Conservation (phyloP, 1,140 invertebrate species). For the Pantala flavescens region DNA sequence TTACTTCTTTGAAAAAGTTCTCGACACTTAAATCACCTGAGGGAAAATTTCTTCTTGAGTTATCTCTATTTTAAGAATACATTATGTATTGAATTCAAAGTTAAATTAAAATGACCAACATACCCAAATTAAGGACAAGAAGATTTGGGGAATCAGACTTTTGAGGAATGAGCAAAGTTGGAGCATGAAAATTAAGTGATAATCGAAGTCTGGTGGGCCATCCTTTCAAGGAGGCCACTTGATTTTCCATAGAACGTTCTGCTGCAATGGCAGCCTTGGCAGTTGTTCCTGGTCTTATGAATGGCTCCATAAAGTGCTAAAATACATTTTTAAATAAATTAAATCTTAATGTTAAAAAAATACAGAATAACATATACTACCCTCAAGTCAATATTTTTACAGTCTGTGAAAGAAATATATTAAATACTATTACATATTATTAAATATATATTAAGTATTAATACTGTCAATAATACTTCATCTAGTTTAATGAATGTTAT, state of each 20-base stretch:
- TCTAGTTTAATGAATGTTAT: no score
- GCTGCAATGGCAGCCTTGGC: slow-evolving; percentile 32
- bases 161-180: slow-evolving; percentile 65
- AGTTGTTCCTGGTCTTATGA: slow-evolving; percentile 38
- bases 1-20: slow-evolving; percentile 63
- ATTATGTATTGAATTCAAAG: no score
- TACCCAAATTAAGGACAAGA: slow-evolving; percentile 65
- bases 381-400: no score
- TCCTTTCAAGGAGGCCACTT: slow-evolving; percentile 43
- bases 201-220: slow-evolving; percentile 54
- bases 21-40: slow-evolving; percentile 59
- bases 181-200: slow-evolving; percentile 60
- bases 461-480: no score
- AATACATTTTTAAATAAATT: slow-evolving; percentile 26
- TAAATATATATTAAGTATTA: no score
- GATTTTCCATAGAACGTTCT: slow-evolving; percentile 29
- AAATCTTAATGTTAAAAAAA: slow-evolving; percentile 24
- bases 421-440: no score
- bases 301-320: slow-evolving; percentile 57
- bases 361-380: neutral
- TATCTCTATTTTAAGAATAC: neutral
- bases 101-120: slow-evolving; percentile 17
- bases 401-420: no score
- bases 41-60: slow-evolving; percentile 20
- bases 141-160: slow-evolving; percentile 68